A percentile compares a stretch with the other conserved stretches of the same genome.
These are phyloP conservation scores for Parnassius smintheus DNA, from an alignment of 2,888 invertebrate species.

Conservation along the genomic window DNA sequence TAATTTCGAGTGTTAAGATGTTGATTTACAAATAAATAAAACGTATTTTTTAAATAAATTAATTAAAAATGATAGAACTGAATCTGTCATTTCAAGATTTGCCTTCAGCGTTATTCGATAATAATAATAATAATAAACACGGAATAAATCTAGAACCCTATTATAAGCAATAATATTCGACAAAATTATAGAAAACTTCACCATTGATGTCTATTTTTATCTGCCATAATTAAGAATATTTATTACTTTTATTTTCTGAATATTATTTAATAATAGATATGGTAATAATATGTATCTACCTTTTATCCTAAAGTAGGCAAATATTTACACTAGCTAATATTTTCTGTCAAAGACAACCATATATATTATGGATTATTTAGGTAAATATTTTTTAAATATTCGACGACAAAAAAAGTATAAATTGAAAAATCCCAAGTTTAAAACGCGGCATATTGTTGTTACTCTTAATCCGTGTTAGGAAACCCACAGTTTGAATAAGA, in stretches of 20 bases:
- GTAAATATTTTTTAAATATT: conserved; percentile 12
- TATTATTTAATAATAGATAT: neutral
- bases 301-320: conserved; percentile 3
- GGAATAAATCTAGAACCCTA: conserved; percentile 12
- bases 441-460: conserved; percentile 5
- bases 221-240: conserved; percentile 17
- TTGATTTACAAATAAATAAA: neutral
- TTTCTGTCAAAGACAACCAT: conserved; percentile 5
- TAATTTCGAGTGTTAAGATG: no score
- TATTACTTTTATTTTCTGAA: conserved; percentile 1
- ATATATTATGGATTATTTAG: neutral
- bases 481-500: conserved; percentile 14
- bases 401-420: conserved; percentile 4
- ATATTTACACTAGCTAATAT: conserved; percentile 4
- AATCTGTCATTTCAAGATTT: conserved; percentile 46
- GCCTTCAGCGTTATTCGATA: conserved; percentile 19
- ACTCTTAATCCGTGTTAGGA: neutral
- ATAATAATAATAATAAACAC: neutral
- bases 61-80: conserved; percentile 54
- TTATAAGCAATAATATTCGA: conserved; percentile 25
- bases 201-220: conserved; percentile 45
- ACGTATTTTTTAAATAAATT: conserved; percentile 30
- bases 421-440: conserved; percentile 2
- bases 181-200: conserved; percentile 59
- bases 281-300: neutral